phyloP scores from a whole-genome alignment of 1,140 invertebrate genomes.

The Brachionus asplanchnoidis region DNA sequence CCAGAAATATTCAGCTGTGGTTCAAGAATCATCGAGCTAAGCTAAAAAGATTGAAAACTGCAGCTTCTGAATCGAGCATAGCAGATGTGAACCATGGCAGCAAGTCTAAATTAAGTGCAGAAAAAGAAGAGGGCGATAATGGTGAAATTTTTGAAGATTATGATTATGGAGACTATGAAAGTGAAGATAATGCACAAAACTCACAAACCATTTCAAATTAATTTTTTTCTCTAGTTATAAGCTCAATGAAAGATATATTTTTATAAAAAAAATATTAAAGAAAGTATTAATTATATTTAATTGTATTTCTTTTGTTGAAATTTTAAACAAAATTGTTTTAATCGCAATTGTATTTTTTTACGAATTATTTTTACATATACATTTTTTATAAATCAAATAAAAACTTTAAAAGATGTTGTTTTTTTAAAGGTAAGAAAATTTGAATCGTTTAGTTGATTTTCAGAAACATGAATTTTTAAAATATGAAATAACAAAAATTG shows the following conservation, averaged over 20 bases:
- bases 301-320: background rate
- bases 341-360: background rate
- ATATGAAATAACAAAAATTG: background rate
- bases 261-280: background rate
- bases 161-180: constrained; percentile 29
- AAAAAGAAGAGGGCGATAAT: background rate
- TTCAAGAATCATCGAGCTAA: constrained; percentile 86
- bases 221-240: background rate
- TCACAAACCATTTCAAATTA: background rate
- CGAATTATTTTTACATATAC: background rate
- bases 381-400: background rate
- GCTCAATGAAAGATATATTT: background rate
- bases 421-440: background rate
- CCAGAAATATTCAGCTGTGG: constrained; percentile 92
- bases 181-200: background rate
- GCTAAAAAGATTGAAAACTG: constrained; percentile 67
- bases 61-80: constrained; percentile 4
- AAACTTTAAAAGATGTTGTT: background rate
- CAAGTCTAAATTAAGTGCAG: background rate
- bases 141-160: background rate
- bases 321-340: background rate
- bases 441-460: no score
- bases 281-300: background rate
- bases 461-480: background rate
- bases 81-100: background rate